Percentiles rank a stretch among this genome's conserved stretches.
These are phyloP conservation scores for Dryococelus australis DNA, from an alignment of 2,888 invertebrate genomes.

Conservation along the genomic window DNA sequence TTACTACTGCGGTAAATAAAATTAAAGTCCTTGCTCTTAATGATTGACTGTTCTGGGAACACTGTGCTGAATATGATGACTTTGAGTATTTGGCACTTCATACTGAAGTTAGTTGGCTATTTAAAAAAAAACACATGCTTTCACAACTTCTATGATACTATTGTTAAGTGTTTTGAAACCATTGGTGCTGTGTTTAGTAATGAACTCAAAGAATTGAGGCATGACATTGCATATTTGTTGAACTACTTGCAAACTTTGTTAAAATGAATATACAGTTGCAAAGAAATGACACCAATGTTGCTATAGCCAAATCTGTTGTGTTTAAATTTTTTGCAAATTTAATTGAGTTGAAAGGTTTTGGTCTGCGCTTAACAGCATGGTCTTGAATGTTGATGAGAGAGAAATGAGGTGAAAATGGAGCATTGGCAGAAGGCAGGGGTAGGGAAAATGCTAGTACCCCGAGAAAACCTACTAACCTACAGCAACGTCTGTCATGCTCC, in stretches of 20 bases:
- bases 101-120: constrained; percentile 20
- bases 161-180: not conserved
- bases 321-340: not conserved
- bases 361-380: too few relatives aligned
- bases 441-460: too few relatives aligned
- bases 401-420: too few relatives aligned
- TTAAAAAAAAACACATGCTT: not conserved
- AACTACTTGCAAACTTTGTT: not conserved
- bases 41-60: not conserved
- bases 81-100: not conserved
- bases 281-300: not conserved
- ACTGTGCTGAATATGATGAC: constrained; percentile 10
- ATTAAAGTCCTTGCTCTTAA: not conserved
- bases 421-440: too few relatives aligned
- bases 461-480: too few relatives aligned
- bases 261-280: not conserved
- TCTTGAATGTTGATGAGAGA: too few relatives aligned
- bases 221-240: not conserved
- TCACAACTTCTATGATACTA: not conserved
- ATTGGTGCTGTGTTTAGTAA: not conserved
- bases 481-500: too few relatives aligned
- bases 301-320: not conserved
- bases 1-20: not conserved
- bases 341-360: too few relatives aligned
- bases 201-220: not conserved